These are phyloP conservation scores for Sebastes oblongus DNA, from an alignment of 2,797 vertebrate species.

Conservation along the genomic window DNA sequence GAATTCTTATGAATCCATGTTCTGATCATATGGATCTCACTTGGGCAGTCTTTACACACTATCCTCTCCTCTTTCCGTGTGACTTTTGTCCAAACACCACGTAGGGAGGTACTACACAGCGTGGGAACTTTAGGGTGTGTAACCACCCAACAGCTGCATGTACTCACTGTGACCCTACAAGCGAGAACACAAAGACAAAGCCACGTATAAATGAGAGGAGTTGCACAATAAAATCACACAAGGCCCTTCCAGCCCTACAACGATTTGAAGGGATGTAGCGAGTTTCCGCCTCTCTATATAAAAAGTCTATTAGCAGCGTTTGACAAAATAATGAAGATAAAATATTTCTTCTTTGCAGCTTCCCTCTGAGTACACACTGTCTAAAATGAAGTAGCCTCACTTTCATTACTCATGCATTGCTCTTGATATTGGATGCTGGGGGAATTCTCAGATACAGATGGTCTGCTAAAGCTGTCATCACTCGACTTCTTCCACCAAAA, in stretches of 20 bases:
- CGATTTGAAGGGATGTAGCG: neutral
- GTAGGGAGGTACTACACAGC: constrained; percentile 12
- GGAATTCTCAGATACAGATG: neutral
- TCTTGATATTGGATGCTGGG: neutral
- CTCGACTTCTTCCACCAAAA: too few species aligned
- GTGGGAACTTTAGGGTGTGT: constrained; percentile 38
- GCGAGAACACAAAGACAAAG: constrained; percentile 21
- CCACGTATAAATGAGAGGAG: neutral
- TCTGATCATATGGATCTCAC: neutral
- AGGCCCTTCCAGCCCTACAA: neutral
- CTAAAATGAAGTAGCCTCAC: neutral
- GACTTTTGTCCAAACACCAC: constrained; percentile 3
- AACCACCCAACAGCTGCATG: constrained; percentile 39
- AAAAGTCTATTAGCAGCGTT: neutral
- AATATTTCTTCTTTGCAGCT: neutral
- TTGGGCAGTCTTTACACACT: neutral
- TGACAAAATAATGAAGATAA: neutral
- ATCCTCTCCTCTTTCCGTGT: neutral
- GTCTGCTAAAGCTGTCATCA: too few species aligned
- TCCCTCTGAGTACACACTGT: neutral
- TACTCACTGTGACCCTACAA: constrained; percentile 30
- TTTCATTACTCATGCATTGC: neutral
- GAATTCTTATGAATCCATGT: neutral
- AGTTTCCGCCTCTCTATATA: neutral
- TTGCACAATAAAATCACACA: constrained; percentile 9